Conservation (phyloP, 2,113 vertebrate species). For the Sylvilagus bachmani region DNA sequence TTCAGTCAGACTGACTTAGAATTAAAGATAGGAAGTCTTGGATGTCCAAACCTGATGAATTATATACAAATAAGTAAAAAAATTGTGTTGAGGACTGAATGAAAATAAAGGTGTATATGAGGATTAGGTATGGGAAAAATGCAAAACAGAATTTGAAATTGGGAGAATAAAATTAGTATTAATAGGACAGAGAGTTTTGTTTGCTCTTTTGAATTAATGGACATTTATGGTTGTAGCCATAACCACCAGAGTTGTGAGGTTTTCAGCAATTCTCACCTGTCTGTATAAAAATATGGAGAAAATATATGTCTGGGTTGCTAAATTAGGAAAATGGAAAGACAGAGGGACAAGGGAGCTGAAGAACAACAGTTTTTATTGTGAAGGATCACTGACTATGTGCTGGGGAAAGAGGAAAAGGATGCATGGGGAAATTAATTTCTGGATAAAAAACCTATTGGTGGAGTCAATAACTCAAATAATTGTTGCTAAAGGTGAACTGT, state of each 20-base stretch:
- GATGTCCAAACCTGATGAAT: neutral
- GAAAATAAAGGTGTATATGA: neutral
- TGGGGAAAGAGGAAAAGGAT: neutral
- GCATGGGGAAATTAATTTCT: neutral
- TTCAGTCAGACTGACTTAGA: neutral
- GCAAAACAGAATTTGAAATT: neutral
- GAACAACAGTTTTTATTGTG: neutral
- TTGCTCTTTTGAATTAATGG: neutral
- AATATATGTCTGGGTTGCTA: neutral
- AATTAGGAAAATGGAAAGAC: neutral
- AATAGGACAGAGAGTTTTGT: neutral
- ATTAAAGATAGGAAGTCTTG: neutral
- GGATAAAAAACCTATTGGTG: neutral
- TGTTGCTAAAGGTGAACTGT: neutral
- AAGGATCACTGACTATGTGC: neutral
- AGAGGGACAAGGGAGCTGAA: neutral
- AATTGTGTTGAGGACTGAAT: rapidly evolving
- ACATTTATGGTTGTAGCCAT: neutral
- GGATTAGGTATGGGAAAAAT: neutral
- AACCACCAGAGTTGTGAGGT: neutral
- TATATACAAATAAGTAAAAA: neutral
- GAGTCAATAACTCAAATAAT: neutral
- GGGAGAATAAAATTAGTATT: neutral
- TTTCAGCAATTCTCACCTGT: neutral
- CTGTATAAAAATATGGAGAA: neutral